Conservation (phyloP, 2,888 invertebrate genomes). For the Melanostoma mellinum region DNA sequence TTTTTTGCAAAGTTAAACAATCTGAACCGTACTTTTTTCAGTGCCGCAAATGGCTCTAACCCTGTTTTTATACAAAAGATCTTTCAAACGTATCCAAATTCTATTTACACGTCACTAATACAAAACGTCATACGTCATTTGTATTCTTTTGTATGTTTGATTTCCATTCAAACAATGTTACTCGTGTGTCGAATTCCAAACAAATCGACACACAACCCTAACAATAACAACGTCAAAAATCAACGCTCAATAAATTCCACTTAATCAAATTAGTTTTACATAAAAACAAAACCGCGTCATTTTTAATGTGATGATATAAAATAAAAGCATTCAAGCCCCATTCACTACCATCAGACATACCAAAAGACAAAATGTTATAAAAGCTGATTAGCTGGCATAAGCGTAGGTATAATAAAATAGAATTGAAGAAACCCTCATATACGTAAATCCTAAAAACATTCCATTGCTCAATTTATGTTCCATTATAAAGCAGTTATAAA, state of each 20-base stretch:
- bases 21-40: too few species aligned
- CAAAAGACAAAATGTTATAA: conserved; percentile 16
- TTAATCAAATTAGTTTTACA: conserved; percentile 45
- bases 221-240: conserved; percentile 13
- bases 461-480: conserved; percentile 26
- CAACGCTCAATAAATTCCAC: conserved; percentile 24
- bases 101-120: too few species aligned
- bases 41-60: too few species aligned
- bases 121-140: too few species aligned
- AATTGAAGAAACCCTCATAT: not conserved
- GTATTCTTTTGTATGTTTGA: too few species aligned
- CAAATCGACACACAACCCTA: conserved; percentile 3
- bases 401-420: conserved; percentile 17
- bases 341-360: conserved; percentile 23
- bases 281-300: conserved; percentile 11
- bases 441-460: conserved; percentile 22
- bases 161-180: too few species aligned
- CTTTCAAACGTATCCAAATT: too few species aligned
- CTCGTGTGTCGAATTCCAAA: not conserved
- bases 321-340: not conserved
- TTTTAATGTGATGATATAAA: conserved; percentile 35
- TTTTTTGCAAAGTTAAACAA: too few species aligned
- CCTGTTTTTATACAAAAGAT: too few species aligned
- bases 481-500: conserved; percentile 58
- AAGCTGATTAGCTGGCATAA: conserved; percentile 24